Evolutionary conservation across 2,113 vertebrate genomes (phyloP), one percentile per base, ranked within the genome.

Genomic region (Hymenochirus boettgeri): DNA sequence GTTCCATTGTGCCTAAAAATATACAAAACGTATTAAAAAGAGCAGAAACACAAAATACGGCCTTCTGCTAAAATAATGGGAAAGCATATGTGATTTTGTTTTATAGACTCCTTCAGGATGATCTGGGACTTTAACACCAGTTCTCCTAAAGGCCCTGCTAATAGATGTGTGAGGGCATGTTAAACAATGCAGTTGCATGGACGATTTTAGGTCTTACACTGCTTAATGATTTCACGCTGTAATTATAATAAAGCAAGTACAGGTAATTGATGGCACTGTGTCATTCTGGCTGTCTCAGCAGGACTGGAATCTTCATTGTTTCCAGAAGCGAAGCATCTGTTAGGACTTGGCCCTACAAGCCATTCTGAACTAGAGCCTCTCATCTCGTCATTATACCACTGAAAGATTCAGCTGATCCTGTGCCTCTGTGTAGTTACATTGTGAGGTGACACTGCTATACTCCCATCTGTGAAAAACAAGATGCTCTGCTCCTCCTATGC

Each of bases 261-360:
- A 26, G 25, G 35, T 48, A n/a, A 56, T 37, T 65, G 45, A 46
- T 57, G 61, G 29, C 50, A 42, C n/a, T 25, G 26, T 24, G 18
- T 33, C 4, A 42, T 42, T 26, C 24, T 23, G 53, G 54, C 42
- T n/a, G 27, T 35, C 37, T 57, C 42, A 31, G 42, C 22, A 65
- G 53, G 39, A 42, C 45, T 13, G 18, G 0, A 72, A 74, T 67
- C 73, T 19, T 61, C 33, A 73, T 48, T 79, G 71, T 76, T 77
- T 25, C 31, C 27, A 75, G 74, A 76, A 76, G 80, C 73, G 66
- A 78, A 72, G 60, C 71, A 82, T 65, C 67, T 80, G 65, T 62
- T 77, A 66, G 61, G 4, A 69, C 29, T 54, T 71, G 70, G 74
- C 71, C 74, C 70, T 37, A 69, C 69, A 69, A 71, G 65, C 1